Percentiles rank a stretch among this genome's conserved stretches.
Evolutionary conservation across 2,797 vertebrate genomes (phyloP).

Genomic region (Lerista edwardsae): DNA sequence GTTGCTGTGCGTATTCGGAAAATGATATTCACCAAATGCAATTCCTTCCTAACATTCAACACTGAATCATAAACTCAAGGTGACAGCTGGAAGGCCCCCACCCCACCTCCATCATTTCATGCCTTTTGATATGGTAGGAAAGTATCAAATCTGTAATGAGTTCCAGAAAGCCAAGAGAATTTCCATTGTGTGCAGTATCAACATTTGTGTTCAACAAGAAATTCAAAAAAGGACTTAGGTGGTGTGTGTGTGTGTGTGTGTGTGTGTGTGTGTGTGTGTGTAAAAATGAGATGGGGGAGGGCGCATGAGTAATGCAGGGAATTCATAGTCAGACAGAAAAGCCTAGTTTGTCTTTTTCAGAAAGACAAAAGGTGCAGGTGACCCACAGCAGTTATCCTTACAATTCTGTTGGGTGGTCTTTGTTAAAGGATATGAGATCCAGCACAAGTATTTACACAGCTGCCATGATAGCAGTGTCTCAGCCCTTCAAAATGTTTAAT

Average conservation of each 20-base stretch:
- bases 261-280: not conserved
- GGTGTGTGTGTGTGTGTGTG: too few relatives aligned
- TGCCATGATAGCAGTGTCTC: not conserved
- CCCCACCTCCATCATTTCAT: slow-evolving; percentile 63
- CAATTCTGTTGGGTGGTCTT: slow-evolving; percentile 45
- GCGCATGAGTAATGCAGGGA: not conserved
- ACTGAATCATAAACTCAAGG: slow-evolving; percentile 68
- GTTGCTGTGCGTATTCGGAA: slow-evolving; percentile 60
- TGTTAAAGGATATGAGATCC: not conserved
- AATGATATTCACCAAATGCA: slow-evolving; percentile 60
- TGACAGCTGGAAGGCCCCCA: slow-evolving; percentile 59
- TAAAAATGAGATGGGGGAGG: not conserved
- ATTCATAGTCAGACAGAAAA: slow-evolving; percentile 36
- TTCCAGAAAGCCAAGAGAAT: slow-evolving; percentile 72
- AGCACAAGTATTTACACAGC: slow-evolving; percentile 16
- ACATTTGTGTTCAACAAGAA: slow-evolving; percentile 57
- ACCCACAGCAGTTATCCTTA: slow-evolving; percentile 38
- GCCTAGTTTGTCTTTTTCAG: slow-evolving; percentile 49
- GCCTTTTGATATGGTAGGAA: slow-evolving; percentile 60
- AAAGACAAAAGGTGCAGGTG: slow-evolving; percentile 46
- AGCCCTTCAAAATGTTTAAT: not conserved
- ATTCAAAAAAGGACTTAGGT: slow-evolving; percentile 14
- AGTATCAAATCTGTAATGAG: slow-evolving; percentile 64
- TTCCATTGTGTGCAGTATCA: slow-evolving; percentile 37
- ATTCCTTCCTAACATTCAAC: slow-evolving; percentile 58